Conservation (phyloP, 2,888 invertebrate species). For the Thera obeliscata region DNA sequence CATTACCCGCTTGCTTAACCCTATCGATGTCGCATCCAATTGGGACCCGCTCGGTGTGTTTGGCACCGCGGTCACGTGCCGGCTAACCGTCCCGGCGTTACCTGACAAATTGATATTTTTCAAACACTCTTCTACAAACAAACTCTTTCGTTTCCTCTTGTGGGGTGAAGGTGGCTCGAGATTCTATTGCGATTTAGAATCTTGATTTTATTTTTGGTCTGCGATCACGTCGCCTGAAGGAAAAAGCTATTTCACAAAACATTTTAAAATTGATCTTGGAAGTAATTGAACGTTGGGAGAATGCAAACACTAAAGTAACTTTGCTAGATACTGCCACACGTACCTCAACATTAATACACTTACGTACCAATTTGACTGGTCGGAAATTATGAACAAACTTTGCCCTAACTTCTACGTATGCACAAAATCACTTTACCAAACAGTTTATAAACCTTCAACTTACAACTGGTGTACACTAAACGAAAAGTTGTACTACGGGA, state of each 20-base stretch:
- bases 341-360: background rate
- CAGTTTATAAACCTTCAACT: slow-evolving; percentile 36
- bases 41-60: slow-evolving; percentile 57
- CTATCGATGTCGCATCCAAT: slow-evolving; percentile 56
- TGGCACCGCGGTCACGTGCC: slow-evolving; percentile 64
- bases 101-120: slow-evolving; percentile 78
- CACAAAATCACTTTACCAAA: slow-evolving; percentile 45
- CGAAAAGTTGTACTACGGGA: slow-evolving; percentile 31
- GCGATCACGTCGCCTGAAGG: background rate
- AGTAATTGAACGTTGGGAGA: no score
- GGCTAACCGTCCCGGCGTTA: slow-evolving; percentile 65
- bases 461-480: slow-evolving; percentile 26
- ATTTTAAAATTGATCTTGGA: background rate
- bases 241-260: background rate
- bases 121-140: slow-evolving; percentile 62
- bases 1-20: slow-evolving; percentile 33
- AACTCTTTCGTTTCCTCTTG: slow-evolving; percentile 46
- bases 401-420: slow-evolving; percentile 40
- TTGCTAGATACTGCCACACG: no score
- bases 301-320: no score
- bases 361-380: background rate
- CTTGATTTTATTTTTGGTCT: slow-evolving; percentile 22
- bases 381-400: slow-evolving; percentile 37
- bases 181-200: slow-evolving; percentile 41
- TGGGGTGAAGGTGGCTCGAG: slow-evolving; percentile 33